These are phyloP conservation scores for Lophochroa leadbeateri DNA, from an alignment of 2,113 vertebrate genomes.

Conservation along the genomic window DNA sequence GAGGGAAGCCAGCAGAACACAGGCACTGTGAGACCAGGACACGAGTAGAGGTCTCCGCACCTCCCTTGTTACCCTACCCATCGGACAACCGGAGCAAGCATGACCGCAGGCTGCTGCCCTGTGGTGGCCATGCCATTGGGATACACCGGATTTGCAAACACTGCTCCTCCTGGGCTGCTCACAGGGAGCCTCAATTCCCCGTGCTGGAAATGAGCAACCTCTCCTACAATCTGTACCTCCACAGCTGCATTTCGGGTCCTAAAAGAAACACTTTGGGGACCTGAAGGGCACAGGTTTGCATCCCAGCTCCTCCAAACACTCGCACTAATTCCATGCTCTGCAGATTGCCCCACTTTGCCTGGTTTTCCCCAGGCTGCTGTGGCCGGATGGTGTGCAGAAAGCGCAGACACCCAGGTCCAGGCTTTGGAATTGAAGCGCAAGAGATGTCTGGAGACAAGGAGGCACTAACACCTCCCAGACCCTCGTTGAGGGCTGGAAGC, in stretches of 20 bases:
- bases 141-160: fast-evolving
- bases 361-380: background rate
- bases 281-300: background rate
- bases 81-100: fast-evolving
- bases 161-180: background rate
- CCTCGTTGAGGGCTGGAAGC: background rate
- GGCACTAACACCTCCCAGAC: background rate
- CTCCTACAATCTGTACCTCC: background rate
- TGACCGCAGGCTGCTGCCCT: background rate
- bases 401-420: background rate
- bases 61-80: background rate
- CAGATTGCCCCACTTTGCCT: background rate
- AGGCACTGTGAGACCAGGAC: fast-evolving
- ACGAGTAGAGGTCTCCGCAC: fast-evolving
- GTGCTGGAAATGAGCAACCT: fast-evolving
- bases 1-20: background rate
- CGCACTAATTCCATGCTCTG: fast-evolving
- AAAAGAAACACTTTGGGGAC: background rate
- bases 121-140: fast-evolving
- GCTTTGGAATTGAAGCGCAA: background rate
- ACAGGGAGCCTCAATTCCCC: background rate
- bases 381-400: background rate
- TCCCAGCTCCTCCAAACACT: background rate
- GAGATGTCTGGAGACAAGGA: background rate
- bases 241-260: background rate